A percentile compares a stretch with the other conserved stretches of the same genome.
Evolutionary conservation across 2,888 invertebrate species (phyloP).

Genomic region (Eulithis prunata): DNA sequence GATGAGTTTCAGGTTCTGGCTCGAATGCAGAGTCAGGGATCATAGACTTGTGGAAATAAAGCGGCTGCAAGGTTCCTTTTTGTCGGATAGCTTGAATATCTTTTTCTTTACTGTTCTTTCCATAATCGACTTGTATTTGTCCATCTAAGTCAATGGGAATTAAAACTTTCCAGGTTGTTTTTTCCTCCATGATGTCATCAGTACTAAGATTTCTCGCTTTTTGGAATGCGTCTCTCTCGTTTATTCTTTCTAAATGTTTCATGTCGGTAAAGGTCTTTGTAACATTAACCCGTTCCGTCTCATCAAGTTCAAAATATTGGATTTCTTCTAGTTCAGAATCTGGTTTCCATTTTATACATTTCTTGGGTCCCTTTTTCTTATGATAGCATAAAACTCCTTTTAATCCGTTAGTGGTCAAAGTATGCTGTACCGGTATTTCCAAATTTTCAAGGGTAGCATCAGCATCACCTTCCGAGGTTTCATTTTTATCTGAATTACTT

Average conservation of each 20-base stretch:
- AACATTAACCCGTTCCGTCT: constrained; percentile 97
- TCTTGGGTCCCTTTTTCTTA: constrained; percentile 91
- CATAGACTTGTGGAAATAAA: constrained; percentile 92
- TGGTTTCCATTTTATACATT: constrained; percentile 92
- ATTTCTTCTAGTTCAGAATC: constrained; percentile 92
- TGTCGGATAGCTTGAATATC: constrained; percentile 94
- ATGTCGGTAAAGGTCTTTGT: constrained; percentile 95
- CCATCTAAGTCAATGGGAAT: constrained; percentile 88
- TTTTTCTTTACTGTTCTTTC: constrained; percentile 93
- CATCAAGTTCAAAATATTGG: constrained; percentile 96
- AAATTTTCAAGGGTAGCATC: constrained; percentile 68
- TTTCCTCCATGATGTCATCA: constrained; percentile 93
- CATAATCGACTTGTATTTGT: constrained; percentile 87
- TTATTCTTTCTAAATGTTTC: constrained; percentile 94
- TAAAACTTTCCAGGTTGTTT: constrained; percentile 90
- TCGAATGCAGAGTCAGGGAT: constrained; percentile 95
- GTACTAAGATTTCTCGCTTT: constrained; percentile 89
- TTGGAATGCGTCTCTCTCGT: constrained; percentile 93
- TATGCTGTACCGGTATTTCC: constrained; percentile 70
- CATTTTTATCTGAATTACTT: constrained; percentile 58
- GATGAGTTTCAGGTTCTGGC: constrained; percentile 92
- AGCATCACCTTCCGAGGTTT: constrained; percentile 49
- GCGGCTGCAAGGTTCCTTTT: constrained; percentile 91
- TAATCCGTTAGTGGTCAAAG: constrained; percentile 84
- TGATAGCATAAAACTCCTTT: constrained; percentile 90